phyloP scores from a whole-genome alignment of 2,113 vertebrate genomes.

The Tupaia chinensis region DNA sequence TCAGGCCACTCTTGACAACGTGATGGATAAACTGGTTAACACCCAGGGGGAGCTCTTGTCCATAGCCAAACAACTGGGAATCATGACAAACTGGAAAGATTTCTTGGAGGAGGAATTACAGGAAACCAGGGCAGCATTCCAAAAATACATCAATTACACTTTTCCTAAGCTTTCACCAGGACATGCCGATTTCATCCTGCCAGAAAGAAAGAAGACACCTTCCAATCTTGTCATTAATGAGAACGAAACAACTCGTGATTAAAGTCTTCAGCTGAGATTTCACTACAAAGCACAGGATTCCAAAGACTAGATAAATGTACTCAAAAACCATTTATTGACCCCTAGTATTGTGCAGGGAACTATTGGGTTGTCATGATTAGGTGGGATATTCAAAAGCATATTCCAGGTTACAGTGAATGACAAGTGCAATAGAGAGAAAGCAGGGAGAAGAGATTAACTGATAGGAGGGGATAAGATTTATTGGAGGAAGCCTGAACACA shows the following conservation, averaged over 20 bases:
- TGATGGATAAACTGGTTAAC: conserved; percentile 57
- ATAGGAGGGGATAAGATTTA: not conserved
- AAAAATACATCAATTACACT: conserved; percentile 85
- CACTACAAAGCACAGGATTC: conserved; percentile 22
- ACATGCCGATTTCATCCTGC: conserved; percentile 87
- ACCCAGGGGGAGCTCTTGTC: conserved; percentile 77
- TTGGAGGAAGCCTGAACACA: not conserved
- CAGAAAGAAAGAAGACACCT: conserved; percentile 82
- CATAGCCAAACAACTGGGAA: conserved; percentile 70
- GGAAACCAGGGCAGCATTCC: conserved; percentile 85
- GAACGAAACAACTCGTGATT: not conserved
- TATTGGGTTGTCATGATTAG: not conserved
- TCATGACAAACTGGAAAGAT: conserved; percentile 85
- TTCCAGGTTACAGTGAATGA: not conserved
- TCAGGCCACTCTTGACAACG: conserved; percentile 68
- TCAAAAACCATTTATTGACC: not conserved
- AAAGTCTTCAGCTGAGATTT: conserved; percentile 19
- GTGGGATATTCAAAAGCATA: not conserved
- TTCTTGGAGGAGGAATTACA: conserved; percentile 85
- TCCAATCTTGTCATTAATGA: not conserved
- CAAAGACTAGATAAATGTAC: conserved; percentile 71
- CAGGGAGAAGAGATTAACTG: not conserved
- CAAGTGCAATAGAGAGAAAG: not conserved
- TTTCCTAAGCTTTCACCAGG: conserved; percentile 85
- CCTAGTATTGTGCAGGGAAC: not conserved